Percentiles rank a stretch among this genome's conserved stretches.
Evolutionary conservation across 1,140 invertebrate genomes (phyloP).

Genomic region (Littorina saxatilis): DNA sequence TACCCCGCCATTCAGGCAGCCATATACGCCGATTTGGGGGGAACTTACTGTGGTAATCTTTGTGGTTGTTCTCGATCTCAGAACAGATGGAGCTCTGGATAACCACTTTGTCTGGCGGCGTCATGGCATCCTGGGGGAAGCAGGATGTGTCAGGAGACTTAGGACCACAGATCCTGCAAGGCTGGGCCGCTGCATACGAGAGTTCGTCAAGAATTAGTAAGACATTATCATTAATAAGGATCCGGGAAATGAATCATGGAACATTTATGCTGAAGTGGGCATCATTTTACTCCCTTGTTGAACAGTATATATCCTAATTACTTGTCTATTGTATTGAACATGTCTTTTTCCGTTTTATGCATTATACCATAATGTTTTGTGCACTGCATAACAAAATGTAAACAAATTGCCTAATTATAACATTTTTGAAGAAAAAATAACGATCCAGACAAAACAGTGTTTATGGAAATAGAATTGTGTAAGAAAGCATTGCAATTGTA

Average conservation of each 20-base stretch:
- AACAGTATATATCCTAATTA: not conserved
- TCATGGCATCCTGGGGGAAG: not conserved
- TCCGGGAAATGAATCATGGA: too few relatives aligned
- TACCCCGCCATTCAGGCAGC: too few relatives aligned
- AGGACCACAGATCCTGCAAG: not conserved
- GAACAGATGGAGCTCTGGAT: not conserved
- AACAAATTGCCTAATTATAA: not conserved
- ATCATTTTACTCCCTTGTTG: too few relatives aligned
- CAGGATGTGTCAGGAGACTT: not conserved
- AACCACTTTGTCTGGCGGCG: not conserved
- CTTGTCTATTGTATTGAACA: too few relatives aligned
- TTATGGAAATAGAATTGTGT: too few relatives aligned
- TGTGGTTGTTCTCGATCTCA: not conserved
- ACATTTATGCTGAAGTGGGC: too few relatives aligned
- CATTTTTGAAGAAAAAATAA: not conserved
- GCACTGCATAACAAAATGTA: too few relatives aligned
- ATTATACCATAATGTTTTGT: too few relatives aligned
- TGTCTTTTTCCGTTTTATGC: too few relatives aligned
- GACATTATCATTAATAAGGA: not conserved
- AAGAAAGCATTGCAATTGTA: too few relatives aligned
- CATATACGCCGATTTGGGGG: too few relatives aligned
- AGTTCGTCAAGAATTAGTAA: not conserved
- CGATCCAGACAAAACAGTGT: not conserved
- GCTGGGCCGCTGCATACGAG: not conserved
- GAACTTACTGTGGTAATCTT: conserved; percentile 1